A percentile compares a stretch with the other conserved stretches of the same genome.
Conservation (phyloP, 2,888 invertebrate genomes). For the Chrysotoxum bicinctum region DNA sequence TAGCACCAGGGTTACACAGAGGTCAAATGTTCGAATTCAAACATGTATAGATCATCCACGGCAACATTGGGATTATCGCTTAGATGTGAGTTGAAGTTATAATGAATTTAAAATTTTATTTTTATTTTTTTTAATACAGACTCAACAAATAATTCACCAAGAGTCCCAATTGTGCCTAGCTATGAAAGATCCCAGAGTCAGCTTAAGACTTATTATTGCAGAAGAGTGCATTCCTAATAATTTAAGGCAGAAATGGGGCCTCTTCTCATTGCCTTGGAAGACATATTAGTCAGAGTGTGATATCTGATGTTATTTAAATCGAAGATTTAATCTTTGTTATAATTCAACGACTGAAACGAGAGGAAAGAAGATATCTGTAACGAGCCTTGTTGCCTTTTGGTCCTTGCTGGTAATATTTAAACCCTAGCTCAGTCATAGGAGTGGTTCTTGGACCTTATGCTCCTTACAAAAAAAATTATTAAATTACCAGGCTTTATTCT, state of each 20-base stretch:
- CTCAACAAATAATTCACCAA: constrained; percentile 79
- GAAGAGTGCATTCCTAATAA: constrained; percentile 78
- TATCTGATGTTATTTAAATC: constrained; percentile 2
- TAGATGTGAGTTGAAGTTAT: constrained; percentile 77
- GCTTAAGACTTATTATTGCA: constrained; percentile 75
- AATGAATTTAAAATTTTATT: neutral
- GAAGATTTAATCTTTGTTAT: neutral
- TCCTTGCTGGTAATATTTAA: no score
- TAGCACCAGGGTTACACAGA: constrained; percentile 75
- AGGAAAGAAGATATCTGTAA: neutral
- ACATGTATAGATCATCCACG: constrained; percentile 77
- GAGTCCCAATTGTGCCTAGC: constrained; percentile 79
- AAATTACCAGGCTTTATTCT: no score
- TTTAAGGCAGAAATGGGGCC: constrained; percentile 80
- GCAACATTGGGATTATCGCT: constrained; percentile 80
- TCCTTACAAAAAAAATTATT: no score
- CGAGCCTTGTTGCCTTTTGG: no score
- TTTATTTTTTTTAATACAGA: constrained; percentile 73
- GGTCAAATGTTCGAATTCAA: constrained; percentile 78
- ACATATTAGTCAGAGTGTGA: constrained; percentile 10
- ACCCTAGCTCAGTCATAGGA: no score
- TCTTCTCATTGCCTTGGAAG: constrained; percentile 80
- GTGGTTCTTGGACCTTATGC: no score
- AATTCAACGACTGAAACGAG: constrained; percentile 1
- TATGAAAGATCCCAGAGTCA: constrained; percentile 75